These are phyloP conservation scores for Acropternis orthonyx DNA, from an alignment of 2,797 vertebrate genomes.

Conservation along the genomic window DNA sequence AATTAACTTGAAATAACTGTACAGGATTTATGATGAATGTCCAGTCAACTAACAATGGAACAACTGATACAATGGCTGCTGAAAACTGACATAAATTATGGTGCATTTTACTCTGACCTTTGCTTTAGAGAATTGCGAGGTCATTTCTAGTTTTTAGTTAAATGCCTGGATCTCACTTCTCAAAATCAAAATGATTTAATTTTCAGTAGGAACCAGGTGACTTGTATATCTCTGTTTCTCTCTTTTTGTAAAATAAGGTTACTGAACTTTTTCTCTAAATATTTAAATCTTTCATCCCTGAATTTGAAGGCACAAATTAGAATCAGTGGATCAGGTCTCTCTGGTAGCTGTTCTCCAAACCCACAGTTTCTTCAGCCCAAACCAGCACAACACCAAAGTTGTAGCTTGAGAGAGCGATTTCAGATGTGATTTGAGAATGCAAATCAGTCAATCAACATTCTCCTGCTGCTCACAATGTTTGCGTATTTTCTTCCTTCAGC, in stretches of 20 bases:
- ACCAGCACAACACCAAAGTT: background rate
- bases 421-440: background rate
- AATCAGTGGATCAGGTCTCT: background rate
- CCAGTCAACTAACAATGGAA: background rate
- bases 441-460: background rate
- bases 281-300: background rate
- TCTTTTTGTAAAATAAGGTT: background rate
- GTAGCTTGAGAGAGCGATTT: background rate
- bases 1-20: background rate
- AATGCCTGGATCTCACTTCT: background rate
- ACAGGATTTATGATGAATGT: background rate
- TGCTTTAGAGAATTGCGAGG: background rate
- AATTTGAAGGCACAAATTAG: background rate
- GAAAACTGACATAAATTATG: background rate
- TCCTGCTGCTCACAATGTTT: background rate
- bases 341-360: background rate
- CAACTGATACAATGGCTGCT: background rate
- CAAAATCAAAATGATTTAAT: background rate
- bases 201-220: background rate
- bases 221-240: background rate
- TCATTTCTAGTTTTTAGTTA: background rate
- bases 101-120: background rate
- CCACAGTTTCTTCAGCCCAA: background rate
- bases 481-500: background rate
- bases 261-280: background rate